phyloP scores from a whole-genome alignment of 2,113 vertebrate species.

The Triplophysa tibetana region DNA sequence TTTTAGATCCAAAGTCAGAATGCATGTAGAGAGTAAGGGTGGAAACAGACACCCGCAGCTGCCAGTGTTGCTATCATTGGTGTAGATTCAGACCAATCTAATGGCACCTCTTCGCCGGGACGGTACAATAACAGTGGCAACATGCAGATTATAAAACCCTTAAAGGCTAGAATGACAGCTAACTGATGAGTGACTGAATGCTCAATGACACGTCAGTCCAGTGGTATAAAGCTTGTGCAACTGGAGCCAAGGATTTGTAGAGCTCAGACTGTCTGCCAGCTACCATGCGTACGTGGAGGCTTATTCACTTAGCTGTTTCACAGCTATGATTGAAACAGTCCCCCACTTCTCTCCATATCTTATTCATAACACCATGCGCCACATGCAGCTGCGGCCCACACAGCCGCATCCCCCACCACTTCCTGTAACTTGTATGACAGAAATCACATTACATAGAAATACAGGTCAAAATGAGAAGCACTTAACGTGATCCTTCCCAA shows the following conservation, averaged over 20 bases:
- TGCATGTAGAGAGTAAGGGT: not conserved
- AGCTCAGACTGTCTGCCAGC: constrained; percentile 33
- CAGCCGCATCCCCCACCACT: not conserved
- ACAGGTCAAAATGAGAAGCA: constrained; percentile 13
- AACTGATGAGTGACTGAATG: constrained; percentile 74
- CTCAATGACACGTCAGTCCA: constrained; percentile 70
- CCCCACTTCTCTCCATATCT: constrained; percentile 45
- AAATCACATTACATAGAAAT: constrained; percentile 12
- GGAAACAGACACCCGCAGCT: constrained; percentile 1
- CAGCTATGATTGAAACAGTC: constrained; percentile 14
- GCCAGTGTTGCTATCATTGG: no score
- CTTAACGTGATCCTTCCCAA: not conserved
- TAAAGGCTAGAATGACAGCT: constrained; percentile 67
- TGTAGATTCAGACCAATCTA: constrained; percentile 1
- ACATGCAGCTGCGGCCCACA: constrained; percentile 13
- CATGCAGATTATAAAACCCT: constrained; percentile 79
- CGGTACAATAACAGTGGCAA: constrained; percentile 76
- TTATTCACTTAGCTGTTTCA: constrained; percentile 15
- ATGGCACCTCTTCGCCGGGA: constrained; percentile 59
- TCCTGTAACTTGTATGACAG: not conserved
- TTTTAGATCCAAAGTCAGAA: constrained; percentile 59
- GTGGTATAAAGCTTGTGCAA: constrained; percentile 34
- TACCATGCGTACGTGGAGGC: constrained; percentile 28
- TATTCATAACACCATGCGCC: constrained; percentile 23
- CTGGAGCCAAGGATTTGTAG: constrained; percentile 38